A percentile compares a stretch with the other conserved stretches of the same genome.
Evolutionary conservation across 2,797 vertebrate species (phyloP).

Genomic region (Sylvia borin): DNA sequence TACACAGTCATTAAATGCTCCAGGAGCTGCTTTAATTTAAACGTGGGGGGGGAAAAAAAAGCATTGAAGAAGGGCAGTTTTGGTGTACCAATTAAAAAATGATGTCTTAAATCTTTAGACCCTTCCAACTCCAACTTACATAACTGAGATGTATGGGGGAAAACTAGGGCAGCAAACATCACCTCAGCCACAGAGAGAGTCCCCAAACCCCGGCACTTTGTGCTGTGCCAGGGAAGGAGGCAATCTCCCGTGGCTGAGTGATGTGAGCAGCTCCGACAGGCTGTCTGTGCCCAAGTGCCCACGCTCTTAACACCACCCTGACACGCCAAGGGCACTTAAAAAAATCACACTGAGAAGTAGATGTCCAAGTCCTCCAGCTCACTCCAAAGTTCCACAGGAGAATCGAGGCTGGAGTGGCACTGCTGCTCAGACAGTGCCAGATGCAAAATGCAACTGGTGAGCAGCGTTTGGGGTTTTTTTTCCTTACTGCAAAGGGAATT

Average conservation of each 20-base stretch:
- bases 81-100: slow-evolving; percentile 42
- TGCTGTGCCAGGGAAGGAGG: slow-evolving; percentile 7
- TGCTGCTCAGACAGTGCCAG: neutral
- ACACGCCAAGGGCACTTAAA: neutral
- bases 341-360: neutral
- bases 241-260: neutral
- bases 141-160: neutral
- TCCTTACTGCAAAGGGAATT: neutral
- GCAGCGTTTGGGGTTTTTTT: too few species aligned
- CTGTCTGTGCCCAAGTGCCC: neutral
- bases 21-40: slow-evolving; percentile 50
- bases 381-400: neutral
- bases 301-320: neutral
- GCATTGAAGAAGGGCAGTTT: slow-evolving; percentile 6
- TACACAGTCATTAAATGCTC: slow-evolving; percentile 57
- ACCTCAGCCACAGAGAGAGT: neutral
- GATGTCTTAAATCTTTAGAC: neutral
- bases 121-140: neutral
- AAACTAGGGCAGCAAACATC: neutral
- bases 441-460: neutral
- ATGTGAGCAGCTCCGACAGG: neutral
- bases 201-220: neutral
- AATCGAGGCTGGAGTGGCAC: neutral
- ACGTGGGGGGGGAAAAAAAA: neutral
- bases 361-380: neutral